These are phyloP conservation scores for Poecile montanus DNA, from an alignment of 2,797 vertebrate genomes.

Conservation along the genomic window DNA sequence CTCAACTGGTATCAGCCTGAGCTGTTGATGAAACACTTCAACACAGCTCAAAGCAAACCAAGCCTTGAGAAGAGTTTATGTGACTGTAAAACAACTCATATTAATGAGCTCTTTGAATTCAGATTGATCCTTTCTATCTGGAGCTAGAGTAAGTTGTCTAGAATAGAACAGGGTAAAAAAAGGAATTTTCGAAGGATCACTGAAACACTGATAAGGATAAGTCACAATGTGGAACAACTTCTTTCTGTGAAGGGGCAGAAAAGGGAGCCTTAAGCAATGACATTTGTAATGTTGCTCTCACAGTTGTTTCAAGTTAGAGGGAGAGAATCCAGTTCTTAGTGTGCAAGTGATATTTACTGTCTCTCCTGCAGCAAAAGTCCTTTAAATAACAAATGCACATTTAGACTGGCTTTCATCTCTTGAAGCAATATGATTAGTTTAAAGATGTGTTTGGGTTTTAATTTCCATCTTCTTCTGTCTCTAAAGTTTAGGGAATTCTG, in stretches of 20 bases:
- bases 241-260: background rate
- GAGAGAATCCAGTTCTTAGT: background rate
- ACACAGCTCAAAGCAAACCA: background rate
- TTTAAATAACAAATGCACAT: conserved; percentile 13
- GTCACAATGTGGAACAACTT: background rate
- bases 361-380: background rate
- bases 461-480: background rate
- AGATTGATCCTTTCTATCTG: background rate
- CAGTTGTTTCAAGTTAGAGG: background rate
- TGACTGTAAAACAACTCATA: background rate
- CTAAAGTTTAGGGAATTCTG: background rate
- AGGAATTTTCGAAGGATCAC: background rate
- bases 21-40: conserved; percentile 1
- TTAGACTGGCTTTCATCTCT: background rate
- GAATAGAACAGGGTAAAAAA: background rate
- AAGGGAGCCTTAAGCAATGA: background rate
- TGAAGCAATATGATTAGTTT: background rate
- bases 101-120: background rate
- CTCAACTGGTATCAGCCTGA: background rate
- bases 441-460: background rate
- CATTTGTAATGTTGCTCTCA: background rate
- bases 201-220: background rate
- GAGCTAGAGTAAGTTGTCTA: background rate
- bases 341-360: background rate
- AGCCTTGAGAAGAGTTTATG: background rate